Evolutionary conservation across 2,888 invertebrate genomes (phyloP).

Genomic region (Julus scanicus): DNA sequence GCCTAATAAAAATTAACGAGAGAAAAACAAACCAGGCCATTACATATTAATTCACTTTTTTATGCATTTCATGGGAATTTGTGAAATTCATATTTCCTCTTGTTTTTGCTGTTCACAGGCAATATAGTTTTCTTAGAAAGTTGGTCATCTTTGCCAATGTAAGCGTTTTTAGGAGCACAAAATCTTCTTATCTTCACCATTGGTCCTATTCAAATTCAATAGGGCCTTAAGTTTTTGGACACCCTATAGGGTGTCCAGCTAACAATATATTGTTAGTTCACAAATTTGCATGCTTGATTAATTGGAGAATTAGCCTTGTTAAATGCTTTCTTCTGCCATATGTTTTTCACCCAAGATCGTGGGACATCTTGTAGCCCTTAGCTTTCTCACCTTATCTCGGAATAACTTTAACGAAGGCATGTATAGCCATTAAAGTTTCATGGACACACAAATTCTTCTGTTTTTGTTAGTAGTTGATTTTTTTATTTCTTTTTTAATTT

Average conservation of each 20-base stretch:
- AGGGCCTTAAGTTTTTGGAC: no score
- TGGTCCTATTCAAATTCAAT: neutral
- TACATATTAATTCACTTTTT: neutral
- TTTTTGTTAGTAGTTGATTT: neutral
- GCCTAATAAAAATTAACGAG: constrained; percentile 42
- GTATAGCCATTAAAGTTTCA: neutral
- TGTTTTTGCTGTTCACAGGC: neutral
- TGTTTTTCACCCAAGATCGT: no score
- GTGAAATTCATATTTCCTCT: constrained; percentile 4
- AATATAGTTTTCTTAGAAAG: neutral
- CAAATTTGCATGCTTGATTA: no score
- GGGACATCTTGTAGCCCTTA: neutral
- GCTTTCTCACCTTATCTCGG: neutral
- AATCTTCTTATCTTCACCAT: neutral
- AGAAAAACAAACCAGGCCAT: constrained; percentile 6
- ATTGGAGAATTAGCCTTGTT: no score
- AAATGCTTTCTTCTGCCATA: no score
- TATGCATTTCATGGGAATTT: constrained; percentile 27
- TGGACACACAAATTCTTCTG: neutral
- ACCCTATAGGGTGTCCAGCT: no score
- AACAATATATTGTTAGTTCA: no score
- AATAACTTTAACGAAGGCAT: neutral
- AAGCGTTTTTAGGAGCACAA: no score
- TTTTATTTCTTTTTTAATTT: neutral
- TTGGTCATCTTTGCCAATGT: no score